Conservation (phyloP, 2,113 vertebrate genomes). For the Spea bombifrons region DNA sequence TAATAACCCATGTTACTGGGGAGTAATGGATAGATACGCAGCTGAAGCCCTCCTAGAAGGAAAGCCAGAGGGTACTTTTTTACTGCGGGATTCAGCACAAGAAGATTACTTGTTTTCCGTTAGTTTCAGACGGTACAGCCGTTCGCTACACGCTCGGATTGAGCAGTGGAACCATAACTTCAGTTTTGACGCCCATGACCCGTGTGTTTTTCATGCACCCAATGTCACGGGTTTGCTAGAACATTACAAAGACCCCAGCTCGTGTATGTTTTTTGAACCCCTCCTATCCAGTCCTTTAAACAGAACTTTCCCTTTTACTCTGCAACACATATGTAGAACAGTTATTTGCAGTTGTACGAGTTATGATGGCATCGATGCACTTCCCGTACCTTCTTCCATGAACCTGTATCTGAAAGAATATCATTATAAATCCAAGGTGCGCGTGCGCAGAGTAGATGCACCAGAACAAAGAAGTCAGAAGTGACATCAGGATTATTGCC, state of each 20-base stretch:
- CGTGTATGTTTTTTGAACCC: slow-evolving; percentile 96
- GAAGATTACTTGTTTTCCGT: slow-evolving; percentile 95
- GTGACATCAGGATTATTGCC: slow-evolving; percentile 8
- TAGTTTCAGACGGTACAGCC: slow-evolving; percentile 94
- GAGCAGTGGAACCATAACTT: slow-evolving; percentile 95
- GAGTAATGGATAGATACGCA: slow-evolving; percentile 90
- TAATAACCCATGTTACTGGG: slow-evolving; percentile 96
- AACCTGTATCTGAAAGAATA: slow-evolving; percentile 91
- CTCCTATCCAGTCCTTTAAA: slow-evolving; percentile 86
- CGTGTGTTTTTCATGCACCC: slow-evolving; percentile 90
- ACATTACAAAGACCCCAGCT: slow-evolving; percentile 91
- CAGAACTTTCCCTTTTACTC: slow-evolving; percentile 87
- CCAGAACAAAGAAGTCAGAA: slow-evolving; percentile 55
- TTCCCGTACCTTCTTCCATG: slow-evolving; percentile 83
- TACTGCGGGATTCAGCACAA: slow-evolving; percentile 91
- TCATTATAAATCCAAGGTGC: slow-evolving; percentile 84
- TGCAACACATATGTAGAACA: slow-evolving; percentile 89
- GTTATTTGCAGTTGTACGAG: slow-evolving; percentile 89
- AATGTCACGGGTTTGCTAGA: slow-evolving; percentile 88
- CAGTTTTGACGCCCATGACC: slow-evolving; percentile 93
- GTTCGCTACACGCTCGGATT: slow-evolving; percentile 92
- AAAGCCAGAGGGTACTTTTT: slow-evolving; percentile 91
- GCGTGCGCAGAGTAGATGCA: slow-evolving; percentile 71
- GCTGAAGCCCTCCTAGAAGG: slow-evolving; percentile 92
- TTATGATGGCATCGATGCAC: slow-evolving; percentile 80